Conservation (phyloP, 2,113 vertebrate genomes). For the Paedocypris sp. region DNA sequence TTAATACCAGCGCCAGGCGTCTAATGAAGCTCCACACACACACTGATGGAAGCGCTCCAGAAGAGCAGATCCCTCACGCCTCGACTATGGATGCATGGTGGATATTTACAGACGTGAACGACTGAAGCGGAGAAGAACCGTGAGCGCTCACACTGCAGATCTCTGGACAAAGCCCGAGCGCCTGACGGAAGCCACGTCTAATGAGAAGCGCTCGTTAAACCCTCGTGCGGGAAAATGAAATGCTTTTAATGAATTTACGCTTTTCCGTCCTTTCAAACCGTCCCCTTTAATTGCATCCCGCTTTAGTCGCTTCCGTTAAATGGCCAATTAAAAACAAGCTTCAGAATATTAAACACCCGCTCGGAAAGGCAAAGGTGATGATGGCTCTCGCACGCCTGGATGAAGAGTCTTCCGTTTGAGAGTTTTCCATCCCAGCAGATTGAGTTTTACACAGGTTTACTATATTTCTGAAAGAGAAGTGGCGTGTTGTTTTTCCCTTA, state of each 20-base stretch:
- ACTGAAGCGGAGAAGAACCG: neutral
- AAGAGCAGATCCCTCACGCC: no score
- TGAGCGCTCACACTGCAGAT: slow-evolving; percentile 21
- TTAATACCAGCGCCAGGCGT: no score
- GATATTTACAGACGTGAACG: slow-evolving; percentile 5
- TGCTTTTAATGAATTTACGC: slow-evolving; percentile 38
- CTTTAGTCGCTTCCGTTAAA: slow-evolving; percentile 38
- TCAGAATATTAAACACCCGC: slow-evolving; percentile 28
- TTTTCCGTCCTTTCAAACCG: neutral
- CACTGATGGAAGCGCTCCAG: no score
- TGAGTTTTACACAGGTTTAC: no score
- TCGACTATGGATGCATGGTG: no score
- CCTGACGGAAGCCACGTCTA: slow-evolving; percentile 34
- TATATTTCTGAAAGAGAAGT: no score
- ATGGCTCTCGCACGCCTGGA: neutral
- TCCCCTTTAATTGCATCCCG: slow-evolving; percentile 21
- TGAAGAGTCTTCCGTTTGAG: neutral
- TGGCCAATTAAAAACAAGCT: slow-evolving; percentile 54
- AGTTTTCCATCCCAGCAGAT: no score
- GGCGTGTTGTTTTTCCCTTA: no score
- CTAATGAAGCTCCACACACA: no score
- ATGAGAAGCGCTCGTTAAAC: slow-evolving; percentile 56
- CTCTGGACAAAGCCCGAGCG: slow-evolving; percentile 10
- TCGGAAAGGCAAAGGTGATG: neutral
- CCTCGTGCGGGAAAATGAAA: slow-evolving; percentile 29